Conservation (phyloP, 2,888 invertebrate species). For the Gortyna flavago region DNA sequence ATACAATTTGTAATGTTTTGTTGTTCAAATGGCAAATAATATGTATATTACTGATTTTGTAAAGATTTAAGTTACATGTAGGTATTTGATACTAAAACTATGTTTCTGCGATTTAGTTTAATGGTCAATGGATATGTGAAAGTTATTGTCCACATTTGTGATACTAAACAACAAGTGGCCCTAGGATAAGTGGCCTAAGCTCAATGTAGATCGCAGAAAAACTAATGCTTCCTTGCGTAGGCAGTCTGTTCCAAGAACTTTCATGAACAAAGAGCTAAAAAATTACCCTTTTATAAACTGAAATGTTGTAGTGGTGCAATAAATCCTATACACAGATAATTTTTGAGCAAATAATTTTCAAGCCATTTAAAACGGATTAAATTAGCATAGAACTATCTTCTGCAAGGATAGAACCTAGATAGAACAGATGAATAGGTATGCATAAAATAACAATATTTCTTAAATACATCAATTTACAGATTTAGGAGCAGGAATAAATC, state of each 20-base stretch:
- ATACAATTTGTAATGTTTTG: not conserved
- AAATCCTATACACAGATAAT: slow-evolving; percentile 40
- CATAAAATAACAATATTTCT: slow-evolving; percentile 2
- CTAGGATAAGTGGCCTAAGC: slow-evolving; percentile 43
- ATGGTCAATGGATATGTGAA: slow-evolving; percentile 55
- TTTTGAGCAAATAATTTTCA: slow-evolving; percentile 57
- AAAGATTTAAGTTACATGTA: slow-evolving; percentile 4
- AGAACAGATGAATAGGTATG: slow-evolving; percentile 6
- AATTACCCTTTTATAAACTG: slow-evolving; percentile 4
- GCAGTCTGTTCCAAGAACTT: slow-evolving; percentile 1
- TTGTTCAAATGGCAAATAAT: not conserved
- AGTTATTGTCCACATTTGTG: slow-evolving; percentile 67
- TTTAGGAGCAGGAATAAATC: slow-evolving; percentile 3
- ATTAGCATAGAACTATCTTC: slow-evolving; percentile 37
- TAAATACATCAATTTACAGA: slow-evolving; percentile 10
- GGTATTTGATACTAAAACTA: slow-evolving; percentile 7
- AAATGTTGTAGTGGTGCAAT: slow-evolving; percentile 14
- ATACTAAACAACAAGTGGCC: slow-evolving; percentile 22
- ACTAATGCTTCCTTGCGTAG: not conserved
- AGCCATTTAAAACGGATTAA: slow-evolving; percentile 24
- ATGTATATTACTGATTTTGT: not conserved
- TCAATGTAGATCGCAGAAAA: slow-evolving; percentile 16
- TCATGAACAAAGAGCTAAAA: not conserved
- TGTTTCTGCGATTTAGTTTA: slow-evolving; percentile 5
- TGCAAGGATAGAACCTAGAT: slow-evolving; percentile 1